A percentile compares a stretch with the other conserved stretches of the same genome.
phyloP scores from a whole-genome alignment of 2,113 vertebrate genomes.

The Cyprinodon brontotheroides region DNA sequence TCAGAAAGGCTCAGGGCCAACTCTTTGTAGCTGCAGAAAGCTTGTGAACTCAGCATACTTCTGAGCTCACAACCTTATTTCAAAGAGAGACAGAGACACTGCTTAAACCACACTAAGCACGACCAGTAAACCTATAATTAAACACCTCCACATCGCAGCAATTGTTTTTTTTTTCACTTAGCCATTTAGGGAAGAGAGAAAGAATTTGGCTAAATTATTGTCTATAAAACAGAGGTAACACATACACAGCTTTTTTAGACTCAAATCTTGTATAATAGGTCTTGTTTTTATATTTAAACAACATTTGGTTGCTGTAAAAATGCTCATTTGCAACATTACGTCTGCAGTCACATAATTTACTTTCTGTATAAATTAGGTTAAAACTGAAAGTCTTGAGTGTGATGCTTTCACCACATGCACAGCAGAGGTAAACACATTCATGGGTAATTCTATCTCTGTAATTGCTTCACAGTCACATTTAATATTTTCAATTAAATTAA shows the following conservation, averaged over 20 bases:
- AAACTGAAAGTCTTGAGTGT: neutral
- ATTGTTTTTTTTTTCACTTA: constrained; percentile 7
- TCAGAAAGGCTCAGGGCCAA: constrained; percentile 24
- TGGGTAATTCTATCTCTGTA: neutral
- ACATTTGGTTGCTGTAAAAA: constrained; percentile 1
- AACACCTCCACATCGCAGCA: constrained; percentile 60
- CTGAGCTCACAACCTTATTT: constrained; percentile 32
- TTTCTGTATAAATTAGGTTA: neutral
- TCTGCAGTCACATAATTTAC: too few species aligned
- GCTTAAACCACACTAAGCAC: constrained; percentile 60
- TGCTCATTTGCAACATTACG: neutral
- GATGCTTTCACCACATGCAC: neutral
- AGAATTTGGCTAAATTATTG: neutral
- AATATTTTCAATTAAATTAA: neutral
- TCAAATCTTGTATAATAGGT: neutral
- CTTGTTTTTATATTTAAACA: neutral
- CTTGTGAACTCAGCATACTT: constrained; percentile 21
- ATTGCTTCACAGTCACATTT: constrained; percentile 14
- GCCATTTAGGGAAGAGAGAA: neutral
- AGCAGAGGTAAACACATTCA: constrained; percentile 1
- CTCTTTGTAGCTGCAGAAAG: constrained; percentile 23
- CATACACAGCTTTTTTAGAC: neutral
- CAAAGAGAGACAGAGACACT: constrained; percentile 31
- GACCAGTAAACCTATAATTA: constrained; percentile 70
- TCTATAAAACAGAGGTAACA: neutral